Base-by-base conservation (phyloP, 2,888 invertebrate genomes). In the Acrocyrtus sp. region DNA sequence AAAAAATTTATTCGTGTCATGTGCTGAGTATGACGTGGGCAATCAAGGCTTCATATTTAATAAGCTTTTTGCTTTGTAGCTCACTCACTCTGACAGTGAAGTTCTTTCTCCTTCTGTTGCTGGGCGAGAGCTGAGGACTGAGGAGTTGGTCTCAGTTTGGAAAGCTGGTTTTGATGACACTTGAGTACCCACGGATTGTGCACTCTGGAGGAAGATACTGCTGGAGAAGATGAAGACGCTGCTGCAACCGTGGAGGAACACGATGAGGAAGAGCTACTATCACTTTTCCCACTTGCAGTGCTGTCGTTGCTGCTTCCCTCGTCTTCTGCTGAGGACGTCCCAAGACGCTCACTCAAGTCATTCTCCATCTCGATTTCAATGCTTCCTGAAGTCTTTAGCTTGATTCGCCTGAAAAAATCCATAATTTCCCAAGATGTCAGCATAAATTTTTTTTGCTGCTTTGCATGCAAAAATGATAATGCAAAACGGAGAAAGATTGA, bases 111-210 rank as follows among this genome's bases (percentile, higher is more conserved):
- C 43, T 79, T 78, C 6, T 63, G 74, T 34, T 65, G 67, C 45
- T 39, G 77, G 51, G 70, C 43, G 17, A 57, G 66, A 53, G 50
- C 68, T 10, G 56, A 53, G 15, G 75, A 56, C n/a, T n/a, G n/a
- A 29, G 81, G 83, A 84, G 29, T 53, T 22, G 77, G 65, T 22
- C 77, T 65, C 21, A 81, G 82, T 80, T 85, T 85, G 39, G 83
- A 83, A 66, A 86, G 76, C 53, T 85, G 84, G 61, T 85, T 83
- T 69, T 85, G 84, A 81, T 87, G 87, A 81, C 87, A 87, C 72
- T 85, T 85, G 29, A 87, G 82, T 61, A 86, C 86, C 88, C 88
- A 88, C 5, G 87, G 87, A 80, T 87, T 88, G 58, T 85, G 84
- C 26, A 82, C 72, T 50, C 61, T 8, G 21, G 61, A 24, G n/a